Conservation (phyloP, 2,888 invertebrate genomes). For the Meta bourneti region DNA sequence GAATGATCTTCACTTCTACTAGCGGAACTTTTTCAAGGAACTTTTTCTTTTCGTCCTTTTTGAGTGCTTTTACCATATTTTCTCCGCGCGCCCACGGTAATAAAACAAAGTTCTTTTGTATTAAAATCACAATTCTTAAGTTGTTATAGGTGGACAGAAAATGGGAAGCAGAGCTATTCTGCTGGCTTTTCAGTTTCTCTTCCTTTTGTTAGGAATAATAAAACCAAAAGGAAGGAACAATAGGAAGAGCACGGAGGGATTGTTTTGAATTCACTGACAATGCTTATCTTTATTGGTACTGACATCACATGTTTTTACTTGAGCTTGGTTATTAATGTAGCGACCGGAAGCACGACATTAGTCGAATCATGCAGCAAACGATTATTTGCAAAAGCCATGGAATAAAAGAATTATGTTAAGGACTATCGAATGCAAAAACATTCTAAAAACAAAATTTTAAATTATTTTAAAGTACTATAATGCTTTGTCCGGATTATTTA, state of each 20-base stretch:
- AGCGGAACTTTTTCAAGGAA: background rate
- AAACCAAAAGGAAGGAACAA: background rate
- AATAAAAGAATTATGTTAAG: no score
- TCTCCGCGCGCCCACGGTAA: background rate
- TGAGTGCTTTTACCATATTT: background rate
- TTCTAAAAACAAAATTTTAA: no score
- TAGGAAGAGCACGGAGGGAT: background rate
- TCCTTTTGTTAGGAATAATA: background rate
- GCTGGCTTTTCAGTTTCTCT: background rate
- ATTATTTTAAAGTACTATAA: no score
- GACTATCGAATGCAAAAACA: no score
- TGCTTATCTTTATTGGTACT: background rate
- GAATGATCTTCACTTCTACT: slow-evolving; percentile 4
- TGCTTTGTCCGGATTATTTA: no score
- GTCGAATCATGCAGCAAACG: no score
- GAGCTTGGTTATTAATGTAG: background rate
- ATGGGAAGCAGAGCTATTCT: background rate
- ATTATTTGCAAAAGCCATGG: no score
- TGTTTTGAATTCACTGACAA: background rate
- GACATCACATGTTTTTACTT: background rate
- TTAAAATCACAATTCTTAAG: slow-evolving; percentile 5
- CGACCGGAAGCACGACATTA: no score
- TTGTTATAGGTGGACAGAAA: slow-evolving; percentile 13
- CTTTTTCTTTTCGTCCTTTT: slow-evolving; percentile 17
- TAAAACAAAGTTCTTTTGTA: background rate